Evolutionary conservation across 2,888 invertebrate genomes (phyloP).

Genomic region (Limulus polyphemus): DNA sequence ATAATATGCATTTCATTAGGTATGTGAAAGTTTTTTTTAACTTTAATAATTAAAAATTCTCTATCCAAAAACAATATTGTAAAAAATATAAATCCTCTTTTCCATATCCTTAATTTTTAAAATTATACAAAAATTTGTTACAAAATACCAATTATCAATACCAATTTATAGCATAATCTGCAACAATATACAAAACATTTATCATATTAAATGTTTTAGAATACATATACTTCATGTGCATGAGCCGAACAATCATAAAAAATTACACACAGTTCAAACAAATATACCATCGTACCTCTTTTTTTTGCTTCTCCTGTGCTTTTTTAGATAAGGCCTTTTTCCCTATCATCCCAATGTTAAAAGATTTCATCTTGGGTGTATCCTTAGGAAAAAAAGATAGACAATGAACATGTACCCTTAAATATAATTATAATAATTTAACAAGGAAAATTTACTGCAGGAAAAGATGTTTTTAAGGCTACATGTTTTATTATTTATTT

Average conservation of each 20-base stretch:
- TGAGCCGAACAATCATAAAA: background rate
- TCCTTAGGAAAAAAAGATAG: too few relatives aligned
- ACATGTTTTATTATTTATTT: too few relatives aligned
- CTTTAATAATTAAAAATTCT: background rate
- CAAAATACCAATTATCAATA: constrained; percentile 14
- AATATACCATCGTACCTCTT: constrained; percentile 47
- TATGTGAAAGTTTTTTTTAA: background rate
- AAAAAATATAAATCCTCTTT: too few relatives aligned
- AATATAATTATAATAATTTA: too few relatives aligned
- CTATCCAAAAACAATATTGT: too few relatives aligned
- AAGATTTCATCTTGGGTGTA: constrained; percentile 54
- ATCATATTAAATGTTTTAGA: background rate
- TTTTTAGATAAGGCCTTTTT: constrained; percentile 50
- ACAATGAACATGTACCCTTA: too few relatives aligned
- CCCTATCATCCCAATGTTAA: constrained; percentile 58
- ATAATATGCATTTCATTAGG: too few relatives aligned
- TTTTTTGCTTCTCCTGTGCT: constrained; percentile 62
- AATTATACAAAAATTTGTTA: background rate
- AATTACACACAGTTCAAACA: constrained; percentile 9
- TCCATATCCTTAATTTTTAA: too few relatives aligned
- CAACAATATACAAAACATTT: background rate
- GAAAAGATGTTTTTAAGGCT: too few relatives aligned
- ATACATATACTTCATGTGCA: background rate
- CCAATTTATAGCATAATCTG: constrained; percentile 1
- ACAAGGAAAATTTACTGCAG: too few relatives aligned